phyloP scores from a whole-genome alignment of 2,113 vertebrate species.

The Vicugna pacos region DNA sequence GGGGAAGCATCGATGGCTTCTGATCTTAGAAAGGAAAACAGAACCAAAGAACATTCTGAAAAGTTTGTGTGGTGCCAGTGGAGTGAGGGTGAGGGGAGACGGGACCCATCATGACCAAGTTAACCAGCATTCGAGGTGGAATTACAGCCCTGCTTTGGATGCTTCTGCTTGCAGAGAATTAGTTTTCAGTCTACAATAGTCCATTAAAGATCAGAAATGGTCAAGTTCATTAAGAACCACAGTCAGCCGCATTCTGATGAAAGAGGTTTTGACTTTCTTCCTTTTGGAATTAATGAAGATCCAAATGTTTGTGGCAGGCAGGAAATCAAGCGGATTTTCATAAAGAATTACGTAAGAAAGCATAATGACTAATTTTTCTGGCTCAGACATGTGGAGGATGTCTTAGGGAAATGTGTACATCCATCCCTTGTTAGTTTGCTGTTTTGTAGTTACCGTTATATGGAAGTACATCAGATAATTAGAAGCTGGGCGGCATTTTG shows the following conservation, averaged over 20 bases:
- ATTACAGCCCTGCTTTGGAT: background rate
- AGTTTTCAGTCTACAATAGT: background rate
- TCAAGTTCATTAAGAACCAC: background rate
- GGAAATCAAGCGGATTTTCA: background rate
- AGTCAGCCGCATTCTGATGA: background rate
- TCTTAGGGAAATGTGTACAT: background rate
- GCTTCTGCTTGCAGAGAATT: background rate
- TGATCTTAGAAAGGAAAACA: background rate
- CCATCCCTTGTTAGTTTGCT: background rate
- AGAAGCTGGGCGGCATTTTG: background rate
- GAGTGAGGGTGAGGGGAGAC: background rate
- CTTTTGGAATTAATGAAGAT: background rate
- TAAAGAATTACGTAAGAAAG: conserved; percentile 36
- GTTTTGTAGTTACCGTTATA: accelerated
- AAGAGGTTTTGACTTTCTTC: background rate
- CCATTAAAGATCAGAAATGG: background rate
- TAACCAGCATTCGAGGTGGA: accelerated
- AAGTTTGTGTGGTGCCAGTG: accelerated
- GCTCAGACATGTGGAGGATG: background rate
- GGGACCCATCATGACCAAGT: accelerated
- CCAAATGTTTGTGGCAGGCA: background rate
- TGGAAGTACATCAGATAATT: background rate
- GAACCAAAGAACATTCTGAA: background rate
- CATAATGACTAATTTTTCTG: background rate
- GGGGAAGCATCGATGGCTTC: background rate